These are phyloP conservation scores for Chrysolina americana DNA, from an alignment of 2,888 invertebrate species.

Conservation along the genomic window DNA sequence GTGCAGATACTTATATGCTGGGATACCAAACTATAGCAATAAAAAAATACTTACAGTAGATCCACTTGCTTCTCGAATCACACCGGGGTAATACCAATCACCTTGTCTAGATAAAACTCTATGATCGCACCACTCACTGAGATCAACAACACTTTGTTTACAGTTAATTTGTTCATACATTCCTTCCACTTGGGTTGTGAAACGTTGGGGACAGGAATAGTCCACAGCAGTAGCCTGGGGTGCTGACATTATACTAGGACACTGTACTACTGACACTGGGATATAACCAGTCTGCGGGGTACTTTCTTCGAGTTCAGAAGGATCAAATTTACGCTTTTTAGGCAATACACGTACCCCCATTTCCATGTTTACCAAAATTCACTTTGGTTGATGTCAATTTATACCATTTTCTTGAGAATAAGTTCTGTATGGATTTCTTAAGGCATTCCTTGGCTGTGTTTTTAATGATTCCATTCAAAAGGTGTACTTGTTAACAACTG, in stretches of 20 bases:
- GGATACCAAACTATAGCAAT: not conserved
- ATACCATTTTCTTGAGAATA: conserved; percentile 53
- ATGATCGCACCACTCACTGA: conserved; percentile 95
- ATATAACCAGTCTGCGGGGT: conserved; percentile 59
- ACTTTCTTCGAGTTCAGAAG: conserved; percentile 81
- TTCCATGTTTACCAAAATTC: conserved; percentile 62
- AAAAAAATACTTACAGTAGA: conserved; percentile 71
- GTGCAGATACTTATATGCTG: no score
- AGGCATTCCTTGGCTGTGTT: conserved; percentile 45
- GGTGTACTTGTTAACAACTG: conserved; percentile 40
- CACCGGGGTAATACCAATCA: conserved; percentile 88
- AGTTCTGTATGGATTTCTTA: conserved; percentile 55
- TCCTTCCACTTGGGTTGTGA: conserved; percentile 59
- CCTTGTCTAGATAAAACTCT: conserved; percentile 91
- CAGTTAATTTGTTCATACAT: conserved; percentile 53
- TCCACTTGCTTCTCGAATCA: conserved; percentile 83
- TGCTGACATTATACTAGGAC: conserved; percentile 61
- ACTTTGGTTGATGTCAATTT: conserved; percentile 18
- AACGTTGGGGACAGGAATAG: conserved; percentile 62
- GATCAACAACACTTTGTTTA: conserved; percentile 74
- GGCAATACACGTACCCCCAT: conserved; percentile 85
- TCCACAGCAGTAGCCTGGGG: conserved; percentile 67
- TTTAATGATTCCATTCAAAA: conserved; percentile 41
- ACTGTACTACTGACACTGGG: conserved; percentile 67
- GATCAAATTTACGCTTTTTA: conserved; percentile 92